Conservation (phyloP, 2,797 vertebrate species). For the Bradypus variegatus region DNA sequence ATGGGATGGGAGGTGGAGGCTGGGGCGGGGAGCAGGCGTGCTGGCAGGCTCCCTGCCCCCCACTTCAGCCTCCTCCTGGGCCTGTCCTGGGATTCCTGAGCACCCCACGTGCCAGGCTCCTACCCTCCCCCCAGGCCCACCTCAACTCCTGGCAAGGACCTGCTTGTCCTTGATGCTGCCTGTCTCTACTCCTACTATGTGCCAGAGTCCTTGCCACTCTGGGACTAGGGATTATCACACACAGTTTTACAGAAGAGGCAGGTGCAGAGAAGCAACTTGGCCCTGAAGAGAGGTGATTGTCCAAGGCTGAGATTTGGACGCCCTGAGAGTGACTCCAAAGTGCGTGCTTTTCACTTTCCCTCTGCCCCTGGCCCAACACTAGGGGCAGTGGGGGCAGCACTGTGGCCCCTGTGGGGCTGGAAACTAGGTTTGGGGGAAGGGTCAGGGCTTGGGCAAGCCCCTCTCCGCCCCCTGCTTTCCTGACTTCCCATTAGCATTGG, state of each 20-base stretch:
- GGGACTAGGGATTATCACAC: rapidly evolving
- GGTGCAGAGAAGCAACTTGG: not conserved
- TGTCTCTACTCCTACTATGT: rapidly evolving
- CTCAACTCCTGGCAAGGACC: not conserved
- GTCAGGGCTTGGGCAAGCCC: not conserved
- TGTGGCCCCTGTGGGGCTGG: not conserved
- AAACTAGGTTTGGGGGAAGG: not conserved
- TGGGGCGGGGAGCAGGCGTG: too few species aligned
- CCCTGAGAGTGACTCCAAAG: rapidly evolving
- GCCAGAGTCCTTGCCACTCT: rapidly evolving
- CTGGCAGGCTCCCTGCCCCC: too few species aligned
- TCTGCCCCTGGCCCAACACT: too few species aligned
- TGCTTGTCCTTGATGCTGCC: rapidly evolving
- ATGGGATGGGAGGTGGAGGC: not conserved
- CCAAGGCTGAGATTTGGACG: not conserved
- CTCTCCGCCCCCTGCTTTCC: not conserved
- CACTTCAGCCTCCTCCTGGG: not conserved
- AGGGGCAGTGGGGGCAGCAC: too few species aligned
- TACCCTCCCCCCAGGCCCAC: not conserved
- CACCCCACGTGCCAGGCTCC: not conserved
- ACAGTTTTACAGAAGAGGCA: not conserved
- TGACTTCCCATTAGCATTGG: too few species aligned
- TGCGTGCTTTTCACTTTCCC: not conserved
- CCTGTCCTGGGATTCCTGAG: not conserved
- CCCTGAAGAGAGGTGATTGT: not conserved